Percentiles rank a stretch among this genome's conserved stretches.
Conservation (phyloP, 2,888 invertebrate species). For the Drosophila bunnanda region DNA sequence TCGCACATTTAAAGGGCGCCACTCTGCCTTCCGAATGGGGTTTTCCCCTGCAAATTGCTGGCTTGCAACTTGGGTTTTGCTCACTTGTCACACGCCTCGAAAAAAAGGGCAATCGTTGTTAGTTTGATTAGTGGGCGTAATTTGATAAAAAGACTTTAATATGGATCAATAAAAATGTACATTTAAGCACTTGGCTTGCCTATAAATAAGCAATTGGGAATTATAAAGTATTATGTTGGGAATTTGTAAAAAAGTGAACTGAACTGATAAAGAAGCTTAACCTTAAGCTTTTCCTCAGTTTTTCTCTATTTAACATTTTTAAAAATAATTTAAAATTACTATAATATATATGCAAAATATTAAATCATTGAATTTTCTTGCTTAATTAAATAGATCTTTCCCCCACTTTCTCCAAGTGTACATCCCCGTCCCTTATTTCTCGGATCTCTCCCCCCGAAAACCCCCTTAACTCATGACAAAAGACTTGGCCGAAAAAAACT, state of each 20-base stretch:
- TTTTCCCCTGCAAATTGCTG: constrained; percentile 54
- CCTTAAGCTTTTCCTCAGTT: neutral
- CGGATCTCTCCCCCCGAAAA: neutral
- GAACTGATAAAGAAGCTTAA: too few species aligned
- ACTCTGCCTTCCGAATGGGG: constrained; percentile 22
- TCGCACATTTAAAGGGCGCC: constrained; percentile 59
- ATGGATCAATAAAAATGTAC: neutral
- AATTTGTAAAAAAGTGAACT: neutral
- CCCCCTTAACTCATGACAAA: constrained; percentile 37
- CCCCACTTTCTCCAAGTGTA: neutral
- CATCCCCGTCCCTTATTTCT: neutral
- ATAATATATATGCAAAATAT: neutral
- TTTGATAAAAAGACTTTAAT: neutral
- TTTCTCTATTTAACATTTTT: neutral
- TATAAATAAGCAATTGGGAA: neutral
- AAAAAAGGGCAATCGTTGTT: neutral
- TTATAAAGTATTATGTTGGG: neutral
- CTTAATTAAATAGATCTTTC: neutral
- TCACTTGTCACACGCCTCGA: constrained; percentile 25
- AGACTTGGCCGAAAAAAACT: constrained; percentile 61
- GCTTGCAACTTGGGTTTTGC: constrained; percentile 51
- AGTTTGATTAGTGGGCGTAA: neutral
- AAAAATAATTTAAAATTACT: too few species aligned
- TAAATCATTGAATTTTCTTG: too few species aligned
- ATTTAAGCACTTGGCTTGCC: too few species aligned